Evolutionary conservation across 23 tunicate species (phyloP).

Genomic region (Styela plicata): DNA sequence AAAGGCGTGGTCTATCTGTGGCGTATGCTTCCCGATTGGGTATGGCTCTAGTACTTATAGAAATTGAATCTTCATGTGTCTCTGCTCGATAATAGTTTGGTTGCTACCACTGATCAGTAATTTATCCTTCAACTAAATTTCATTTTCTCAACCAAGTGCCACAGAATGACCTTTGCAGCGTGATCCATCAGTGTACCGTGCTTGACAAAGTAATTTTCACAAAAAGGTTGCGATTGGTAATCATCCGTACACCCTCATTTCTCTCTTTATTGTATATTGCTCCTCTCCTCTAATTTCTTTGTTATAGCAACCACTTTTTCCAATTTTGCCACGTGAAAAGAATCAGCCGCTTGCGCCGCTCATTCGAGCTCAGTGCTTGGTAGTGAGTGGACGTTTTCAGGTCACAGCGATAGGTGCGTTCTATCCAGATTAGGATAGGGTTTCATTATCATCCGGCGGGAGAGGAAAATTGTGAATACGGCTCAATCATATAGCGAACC

Average conservation of each 20-base stretch:
- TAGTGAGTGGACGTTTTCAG: neutral
- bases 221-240: neutral
- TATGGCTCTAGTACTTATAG: too few relatives aligned
- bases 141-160: too few relatives aligned
- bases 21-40: too few relatives aligned
- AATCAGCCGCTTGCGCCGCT: neutral
- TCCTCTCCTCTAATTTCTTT: neutral
- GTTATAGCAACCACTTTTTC: neutral
- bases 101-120: too few relatives aligned
- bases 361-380: neutral
- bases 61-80: neutral
- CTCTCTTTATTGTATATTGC: neutral
- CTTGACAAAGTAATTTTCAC: neutral
- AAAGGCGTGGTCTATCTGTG: too few relatives aligned
- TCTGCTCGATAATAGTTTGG: too few relatives aligned
- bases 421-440: too few relatives aligned
- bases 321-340: neutral
- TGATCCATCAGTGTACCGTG: neutral
- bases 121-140: too few relatives aligned
- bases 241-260: neutral
- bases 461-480: neutral
- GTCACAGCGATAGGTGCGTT: neutral
- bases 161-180: too few relatives aligned
- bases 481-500: neutral
- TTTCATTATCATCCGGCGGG: too few relatives aligned